Evolutionary conservation across 2,113 vertebrate species (phyloP), one percentile per base, ranked within the genome.

Genomic region (Cyprinus carpio): DNA sequence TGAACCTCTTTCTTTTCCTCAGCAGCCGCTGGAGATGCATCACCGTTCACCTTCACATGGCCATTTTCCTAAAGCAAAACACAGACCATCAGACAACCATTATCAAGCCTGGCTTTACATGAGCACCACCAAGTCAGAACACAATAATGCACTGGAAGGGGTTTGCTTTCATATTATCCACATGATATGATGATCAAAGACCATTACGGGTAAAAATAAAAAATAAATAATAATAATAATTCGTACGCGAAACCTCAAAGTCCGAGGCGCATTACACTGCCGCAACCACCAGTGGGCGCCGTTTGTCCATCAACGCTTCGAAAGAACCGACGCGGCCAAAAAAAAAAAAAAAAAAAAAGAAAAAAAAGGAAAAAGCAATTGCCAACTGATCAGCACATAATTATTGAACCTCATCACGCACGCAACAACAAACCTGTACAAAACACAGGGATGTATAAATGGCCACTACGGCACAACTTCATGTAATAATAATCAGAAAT

Each of bases 1-100:
- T 97, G 96, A 90, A 95, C 93, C 92, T 97, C 96, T 92, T 96
- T 95, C 81, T 96, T 96, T 15, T 92, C 93, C 89, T 96, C 95
- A 0, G 94, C 94, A 0, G 94, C 96, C 2, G 95, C 94, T 54
- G 96, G 95, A 83, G 96, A 95, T 9, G 96, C 93, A 18, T 95
- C 95, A 1, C 95, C 94, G 7, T 96, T 95, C 62, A 93, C 95
- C 87, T 96, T 96, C 75, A 97, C 95, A 5, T 98, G 97, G 75
- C 97, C 97, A 1, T 98, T 98, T 90, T 99, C 97, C 97, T 99
- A 90, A 82, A 60, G 72, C 60, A 88, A 37, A 81, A 81, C 81
- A 37, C 40, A 82, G 76, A 54, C 56, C n/a, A n/a, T n/a, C n/a
- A n/a, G n/a, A 77, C 20, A 75, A 9, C n/a, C 34, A 56, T 58